These are phyloP conservation scores for Pomacea maculata DNA, from an alignment of 1,140 invertebrate species.

Conservation along the genomic window DNA sequence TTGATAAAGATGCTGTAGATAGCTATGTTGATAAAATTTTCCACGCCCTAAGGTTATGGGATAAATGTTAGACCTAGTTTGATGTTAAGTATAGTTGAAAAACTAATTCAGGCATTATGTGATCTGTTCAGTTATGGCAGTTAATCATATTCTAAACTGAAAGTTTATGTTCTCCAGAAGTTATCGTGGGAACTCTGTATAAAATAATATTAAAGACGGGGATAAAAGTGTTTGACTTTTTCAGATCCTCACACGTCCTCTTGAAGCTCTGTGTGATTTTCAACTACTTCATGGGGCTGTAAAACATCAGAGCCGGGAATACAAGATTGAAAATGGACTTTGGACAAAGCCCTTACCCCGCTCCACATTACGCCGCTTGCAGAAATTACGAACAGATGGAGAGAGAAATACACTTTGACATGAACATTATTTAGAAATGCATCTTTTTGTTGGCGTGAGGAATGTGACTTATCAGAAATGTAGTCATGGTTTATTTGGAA, in stretches of 20 bases:
- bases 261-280: conserved; percentile 83
- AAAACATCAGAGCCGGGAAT: conserved; percentile 92
- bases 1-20: no score
- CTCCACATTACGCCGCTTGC: conserved; percentile 32
- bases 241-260: conserved; percentile 76
- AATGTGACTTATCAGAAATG: neutral
- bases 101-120: no score
- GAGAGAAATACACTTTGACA: conserved; percentile 8
- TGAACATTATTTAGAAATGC: neutral
- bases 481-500: neutral
- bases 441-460: neutral
- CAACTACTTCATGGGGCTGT: conserved; percentile 91
- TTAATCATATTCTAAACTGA: no score
- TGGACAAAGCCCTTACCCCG: conserved; percentile 63
- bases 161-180: no score
- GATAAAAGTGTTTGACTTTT: conserved; percentile 4
- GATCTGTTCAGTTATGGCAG: no score
- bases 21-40: no score
- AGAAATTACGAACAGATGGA: conserved; percentile 26
- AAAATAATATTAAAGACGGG: neutral
- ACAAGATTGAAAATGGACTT: conserved; percentile 82
- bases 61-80: no score
- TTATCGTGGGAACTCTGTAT: no score
- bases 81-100: no score
- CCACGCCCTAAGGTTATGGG: no score